Evolutionary conservation across 2,888 invertebrate genomes (phyloP), one percentile per base, ranked within the genome.

Genomic region (Polymixis lichenea): DNA sequence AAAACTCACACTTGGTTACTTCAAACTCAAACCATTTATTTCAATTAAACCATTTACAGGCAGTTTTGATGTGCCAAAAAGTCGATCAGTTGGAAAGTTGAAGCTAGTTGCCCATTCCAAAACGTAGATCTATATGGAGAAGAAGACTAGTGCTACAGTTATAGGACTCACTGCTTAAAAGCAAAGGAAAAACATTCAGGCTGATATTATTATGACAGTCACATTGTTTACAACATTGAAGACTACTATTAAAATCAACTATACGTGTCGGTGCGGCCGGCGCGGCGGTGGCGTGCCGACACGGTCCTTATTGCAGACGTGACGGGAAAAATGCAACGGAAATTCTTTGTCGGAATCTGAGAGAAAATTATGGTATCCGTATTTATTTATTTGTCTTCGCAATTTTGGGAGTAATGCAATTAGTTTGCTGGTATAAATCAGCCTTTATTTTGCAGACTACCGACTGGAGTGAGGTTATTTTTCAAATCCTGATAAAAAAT

Each of bases 291-390:
- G 38, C 19, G 15, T 46, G 19, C 17, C 51, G 15, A 22, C 25
- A 4, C 15, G 25, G 17, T 53, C 22, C 58, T 53, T 77, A 77
- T 66, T 66, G 32, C 43, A 15, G 46, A 78, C 76, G 68, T 77
- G 78, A 46, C 60, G 32, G 22, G 60, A 46, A 46, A 77, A 67
- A 67, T 53, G 51, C 76, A 76, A 22, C 32, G 51, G 22, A 46
- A 66, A 77, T 77, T 32, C 66, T 66, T 43, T 53, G 46, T 66
- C 6, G 65, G 58, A 77, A 66, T 46, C 43, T 13, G 19, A 8
- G 13, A 25, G 19, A 7, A 22, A 32, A 22, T 66, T 46, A 56
- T 77, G 13, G 38, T 19, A 17, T 15, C 2, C 0, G 6, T 38
- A 11, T 9, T 4, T 77, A 4, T 15, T 28, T 9, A 66, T 76